Base-by-base conservation (phyloP, 2,113 vertebrate species). In the Jaculus jaculus region DNA sequence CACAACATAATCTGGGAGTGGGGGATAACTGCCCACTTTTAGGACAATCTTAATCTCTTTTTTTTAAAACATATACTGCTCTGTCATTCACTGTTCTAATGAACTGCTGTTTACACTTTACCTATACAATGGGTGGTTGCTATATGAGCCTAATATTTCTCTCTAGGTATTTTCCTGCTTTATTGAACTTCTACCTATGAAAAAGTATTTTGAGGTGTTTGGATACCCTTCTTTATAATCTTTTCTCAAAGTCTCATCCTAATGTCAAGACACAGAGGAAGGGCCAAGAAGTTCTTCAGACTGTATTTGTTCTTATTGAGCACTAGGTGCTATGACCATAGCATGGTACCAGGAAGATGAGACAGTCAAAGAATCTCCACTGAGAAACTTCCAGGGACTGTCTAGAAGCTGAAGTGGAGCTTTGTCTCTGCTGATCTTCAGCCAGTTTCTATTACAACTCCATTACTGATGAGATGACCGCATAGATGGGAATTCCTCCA, bases 61-160 rank as follows among this genome's bases (percentile, higher is more conserved):
- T n/a, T n/a, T n/a, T n/a, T n/a, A n/a, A n/a, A n/a, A n/a, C n/a
- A n/a, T n/a, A n/a, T n/a, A n/a, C n/a, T n/a, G n/a, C n/a, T n/a
- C n/a, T n/a, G n/a, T n/a, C n/a, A n/a, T n/a, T n/a, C n/a, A n/a
- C n/a, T n/a, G n/a, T n/a, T n/a, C n/a, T n/a, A n/a, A n/a, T n/a
- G n/a, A n/a, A n/a, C n/a, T n/a, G n/a, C n/a, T n/a, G 34, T 71
- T 42, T 73, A n/a, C 12, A 47, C 20, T n/a, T 87, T 2, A 30
- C 17, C 17, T 87, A 28, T 1, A 21, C 13, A 20, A 11, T 0
- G 1, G 18, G 3, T n/a, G 47, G 10, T 0, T 69, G 6, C 18
- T 17, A 26, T 16, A 7, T 15, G 72, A 84, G 23, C 26, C 7
- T 30, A 84, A 69, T 32, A 18, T 16, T 79, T 79, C 2, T 79